Base-by-base conservation (phyloP, 2,113 vertebrate genomes). In the Chlamydotis undulata region DNA sequence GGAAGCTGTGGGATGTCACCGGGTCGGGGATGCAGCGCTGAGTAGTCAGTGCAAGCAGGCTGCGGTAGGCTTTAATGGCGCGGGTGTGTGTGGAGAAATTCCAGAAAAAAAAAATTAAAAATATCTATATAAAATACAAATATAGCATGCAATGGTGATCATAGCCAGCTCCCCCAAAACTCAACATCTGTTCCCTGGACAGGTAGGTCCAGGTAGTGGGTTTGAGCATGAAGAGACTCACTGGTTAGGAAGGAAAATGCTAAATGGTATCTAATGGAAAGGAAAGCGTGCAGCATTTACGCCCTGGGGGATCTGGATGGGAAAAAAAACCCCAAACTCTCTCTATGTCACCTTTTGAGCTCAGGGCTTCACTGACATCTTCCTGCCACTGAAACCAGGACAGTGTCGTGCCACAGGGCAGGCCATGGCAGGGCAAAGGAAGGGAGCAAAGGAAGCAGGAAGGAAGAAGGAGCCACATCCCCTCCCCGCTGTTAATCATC, bases 381-480 rank as follows among this genome's bases (percentile, higher is more conserved):
- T 12, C 24, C n/a, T 49, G 21, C 23, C 80, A 61, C 35, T 9
- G 4, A 61, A 91, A 7, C 5, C 43, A 45, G 37, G 52, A 67
- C 67, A 53, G 19, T 7, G 76, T 6, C 21, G 7, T 52, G 64
- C 60, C 0, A 0, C 63, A 59, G 73, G 50, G n/a, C 78, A 89
- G 43, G 84, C 70, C 13, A 7, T 23, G 71, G 82, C 50, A 93
- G 90, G 88, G 60, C 56, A 81, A 47, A 79, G 85, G 85, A 93
- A 92, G 52, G 75, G 70, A 94, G 89, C 33, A 85, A 79, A 94
- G 93, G 96, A 94, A 95, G 65, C 91, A 95, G 94, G 96, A 96
- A 95, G 92, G 96, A 96, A 94, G 79, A 83, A 74, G 64, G 73
- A 92, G 65, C 53, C 68, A 74, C 49, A 60, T 81, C 80, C 76